Base-by-base conservation (phyloP, 2,888 invertebrate genomes). In the Hydrotaea diabolus region DNA sequence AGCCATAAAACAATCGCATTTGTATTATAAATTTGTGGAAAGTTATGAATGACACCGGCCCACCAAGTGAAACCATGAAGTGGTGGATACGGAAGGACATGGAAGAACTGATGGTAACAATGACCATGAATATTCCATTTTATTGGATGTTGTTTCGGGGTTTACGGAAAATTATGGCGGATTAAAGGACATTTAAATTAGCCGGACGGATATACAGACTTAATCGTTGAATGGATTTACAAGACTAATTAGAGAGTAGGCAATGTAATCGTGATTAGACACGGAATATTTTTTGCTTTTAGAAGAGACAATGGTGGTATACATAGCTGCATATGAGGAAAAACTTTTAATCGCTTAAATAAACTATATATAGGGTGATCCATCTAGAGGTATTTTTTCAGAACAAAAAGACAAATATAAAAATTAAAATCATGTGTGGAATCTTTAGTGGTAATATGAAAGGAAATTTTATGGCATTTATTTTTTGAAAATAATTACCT, bases 11-110 rank as follows among this genome's bases (percentile, higher is more conserved):
- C 69, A 69, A 46, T 66, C 46, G 19, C 13, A 64, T 72, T 21
- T 49, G 39, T 55, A 78, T 75, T 49, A 36, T 73, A 79, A 46
- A 72, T 72, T 31, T 77, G 77, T 72, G 57, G 64, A 71, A 72
- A 81, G 49, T 77, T 80, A 77, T 75, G 62, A 77, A 72, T 57
- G 31, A 77, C 43, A 39, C 8, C 39, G 9, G 9, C 9, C 39
- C 8, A 39, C 39, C 39, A 39, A 13, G 11, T 9, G 9, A 59
- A 72, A 21, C 2, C 55, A 57, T 11, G 62, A 31, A 3, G 5
- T 23, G 23, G 11, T 5, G 46, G 69, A 46, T 21, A 23, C 43
- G 5, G 15, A 23, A 69, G 5, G 13, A 69, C 4, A 8, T 15
- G 36, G 43, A 15, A 43, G 21, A 5, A 43, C 15, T 19, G 26